phyloP scores from a whole-genome alignment of 2,797 vertebrate species.

The Lateolabrax maculatus region DNA sequence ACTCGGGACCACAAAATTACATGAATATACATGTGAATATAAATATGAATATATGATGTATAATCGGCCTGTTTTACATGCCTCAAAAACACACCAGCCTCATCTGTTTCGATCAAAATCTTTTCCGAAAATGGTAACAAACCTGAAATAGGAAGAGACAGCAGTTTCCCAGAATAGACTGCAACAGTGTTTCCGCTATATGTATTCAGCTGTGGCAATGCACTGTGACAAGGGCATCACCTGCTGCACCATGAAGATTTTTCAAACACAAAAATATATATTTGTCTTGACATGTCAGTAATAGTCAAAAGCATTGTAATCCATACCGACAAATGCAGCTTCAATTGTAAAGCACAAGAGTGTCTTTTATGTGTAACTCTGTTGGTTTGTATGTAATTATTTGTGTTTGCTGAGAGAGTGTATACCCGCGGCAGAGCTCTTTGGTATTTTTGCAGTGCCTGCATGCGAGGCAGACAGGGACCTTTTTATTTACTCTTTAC shows the following conservation, averaged over 20 bases:
- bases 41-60: conserved; percentile 20
- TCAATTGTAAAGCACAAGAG: conserved; percentile 4
- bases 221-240: conserved; percentile 76
- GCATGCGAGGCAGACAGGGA: conserved; percentile 50
- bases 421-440: conserved; percentile 25
- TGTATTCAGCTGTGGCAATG: conserved; percentile 65
- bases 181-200: conserved; percentile 58
- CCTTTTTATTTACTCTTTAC: conserved; percentile 57
- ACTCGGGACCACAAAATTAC: conserved; percentile 14
- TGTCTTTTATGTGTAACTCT: conserved; percentile 40
- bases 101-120: conserved; percentile 43
- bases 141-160: conserved; percentile 71
- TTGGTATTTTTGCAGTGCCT: conserved; percentile 50
- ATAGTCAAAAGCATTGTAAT: conserved; percentile 29
- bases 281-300: conserved; percentile 45
- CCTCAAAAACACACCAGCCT: conserved; percentile 40
- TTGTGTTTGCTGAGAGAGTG: conserved; percentile 46
- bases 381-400: conserved; percentile 47
- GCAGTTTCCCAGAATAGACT: conserved; percentile 70
- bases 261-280: conserved; percentile 46
- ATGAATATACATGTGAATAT: conserved; percentile 33
- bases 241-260: conserved; percentile 61
- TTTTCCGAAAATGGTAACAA: conserved; percentile 53
- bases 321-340: conserved; percentile 6
- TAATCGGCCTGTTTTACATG: conserved; percentile 20